Percentiles rank a stretch among this genome's conserved stretches.
Evolutionary conservation across 2,797 vertebrate species (phyloP).

Genomic region (Pantherophis vulpinus): DNA sequence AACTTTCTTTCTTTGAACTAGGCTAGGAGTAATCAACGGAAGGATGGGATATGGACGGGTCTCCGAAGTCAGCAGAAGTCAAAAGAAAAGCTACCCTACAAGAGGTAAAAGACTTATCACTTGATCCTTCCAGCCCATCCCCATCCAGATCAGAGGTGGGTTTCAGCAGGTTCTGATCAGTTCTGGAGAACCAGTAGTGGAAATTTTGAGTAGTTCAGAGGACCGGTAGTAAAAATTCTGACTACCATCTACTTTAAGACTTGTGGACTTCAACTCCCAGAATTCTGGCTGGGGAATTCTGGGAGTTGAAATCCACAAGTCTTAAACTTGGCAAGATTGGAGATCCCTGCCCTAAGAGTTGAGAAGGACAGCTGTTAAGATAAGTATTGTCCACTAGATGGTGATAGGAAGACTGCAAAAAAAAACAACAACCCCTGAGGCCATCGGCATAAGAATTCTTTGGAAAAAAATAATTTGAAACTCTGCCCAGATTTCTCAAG

Average conservation of each 20-base stretch:
- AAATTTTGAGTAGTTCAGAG: too few relatives aligned
- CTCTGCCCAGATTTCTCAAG: background rate
- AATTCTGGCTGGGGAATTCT: background rate
- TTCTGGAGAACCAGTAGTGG: too few relatives aligned
- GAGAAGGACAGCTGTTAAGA: background rate
- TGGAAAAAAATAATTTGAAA: background rate
- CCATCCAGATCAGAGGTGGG: too few relatives aligned
- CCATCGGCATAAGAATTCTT: background rate
- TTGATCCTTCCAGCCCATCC: background rate
- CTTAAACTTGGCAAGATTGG: background rate
- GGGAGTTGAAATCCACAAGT: background rate
- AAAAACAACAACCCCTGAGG: background rate
- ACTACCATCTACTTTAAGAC: background rate
- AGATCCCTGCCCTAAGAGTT: background rate
- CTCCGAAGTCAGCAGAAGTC: background rate
- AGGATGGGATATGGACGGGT: background rate
- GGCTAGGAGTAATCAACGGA: background rate
- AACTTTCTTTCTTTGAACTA: too few relatives aligned
- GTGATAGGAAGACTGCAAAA: slow-evolving; percentile 14
- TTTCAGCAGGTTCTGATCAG: too few relatives aligned
- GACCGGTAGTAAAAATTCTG: too few relatives aligned
- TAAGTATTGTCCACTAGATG: slow-evolving; percentile 41
- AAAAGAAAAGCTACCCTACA: background rate
- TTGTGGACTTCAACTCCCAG: background rate
- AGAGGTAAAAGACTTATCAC: background rate